phyloP scores from a whole-genome alignment of 2,113 vertebrate genomes.

The Silurus glanis region DNA sequence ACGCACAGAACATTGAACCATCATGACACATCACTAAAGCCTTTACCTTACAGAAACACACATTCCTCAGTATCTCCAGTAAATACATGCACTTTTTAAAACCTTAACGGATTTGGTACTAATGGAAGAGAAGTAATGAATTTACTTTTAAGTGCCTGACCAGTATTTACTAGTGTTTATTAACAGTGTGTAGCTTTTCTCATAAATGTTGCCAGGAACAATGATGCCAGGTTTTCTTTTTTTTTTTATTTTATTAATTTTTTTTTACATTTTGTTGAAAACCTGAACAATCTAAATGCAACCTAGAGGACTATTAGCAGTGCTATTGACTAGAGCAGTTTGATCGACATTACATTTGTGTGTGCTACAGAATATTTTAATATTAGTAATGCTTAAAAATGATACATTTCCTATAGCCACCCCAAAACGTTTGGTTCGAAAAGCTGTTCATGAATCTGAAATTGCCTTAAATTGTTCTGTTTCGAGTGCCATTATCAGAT shows the following conservation, averaged over 20 bases:
- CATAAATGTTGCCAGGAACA: conserved; percentile 5
- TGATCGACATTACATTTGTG: not conserved
- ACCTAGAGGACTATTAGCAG: not conserved
- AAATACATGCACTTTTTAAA: conserved; percentile 39
- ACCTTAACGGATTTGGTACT: conserved; percentile 30
- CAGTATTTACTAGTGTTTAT: conserved; percentile 30
- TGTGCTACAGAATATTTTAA: not conserved
- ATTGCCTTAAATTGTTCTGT: conserved; percentile 44
- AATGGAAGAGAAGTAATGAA: conserved; percentile 6
- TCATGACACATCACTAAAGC: conserved; percentile 26
- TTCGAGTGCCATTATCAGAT: conserved; percentile 15
- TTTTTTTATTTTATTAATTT: not conserved
- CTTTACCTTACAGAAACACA: conserved; percentile 39
- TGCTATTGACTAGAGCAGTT: not conserved
- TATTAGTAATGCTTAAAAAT: not conserved
- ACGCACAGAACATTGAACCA: conserved; percentile 24
- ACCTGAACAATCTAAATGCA: not conserved
- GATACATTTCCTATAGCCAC: not conserved
- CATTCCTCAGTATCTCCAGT: conserved; percentile 34
- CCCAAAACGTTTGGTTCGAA: conserved; percentile 3
- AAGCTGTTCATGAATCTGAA: conserved; percentile 18
- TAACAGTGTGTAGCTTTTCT: conserved; percentile 33
- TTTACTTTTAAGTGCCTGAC: conserved; percentile 51
- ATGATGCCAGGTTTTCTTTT: conserved; percentile 1
- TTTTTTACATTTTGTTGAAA: not conserved